Percentiles rank a stretch among this genome's conserved stretches.
phyloP scores from a whole-genome alignment of 2,888 invertebrate species.

The Yponomeuta sedellus region DNA sequence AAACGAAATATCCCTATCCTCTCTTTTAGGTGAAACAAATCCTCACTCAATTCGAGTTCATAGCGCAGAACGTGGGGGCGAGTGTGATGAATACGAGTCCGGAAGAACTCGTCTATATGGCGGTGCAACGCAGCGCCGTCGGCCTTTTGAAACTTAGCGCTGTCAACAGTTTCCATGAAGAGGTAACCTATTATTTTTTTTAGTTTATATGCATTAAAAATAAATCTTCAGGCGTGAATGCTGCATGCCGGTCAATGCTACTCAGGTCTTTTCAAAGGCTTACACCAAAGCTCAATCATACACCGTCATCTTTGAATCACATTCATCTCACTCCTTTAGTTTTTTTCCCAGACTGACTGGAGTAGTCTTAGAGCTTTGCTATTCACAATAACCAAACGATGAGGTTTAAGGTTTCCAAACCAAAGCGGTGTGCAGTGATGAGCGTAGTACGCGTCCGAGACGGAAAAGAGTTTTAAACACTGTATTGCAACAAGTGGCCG shows the following conservation, averaged over 20 bases:
- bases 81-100: slow-evolving; percentile 33
- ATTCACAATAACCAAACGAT: no score
- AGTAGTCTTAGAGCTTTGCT: no score
- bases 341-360: no score
- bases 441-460: no score
- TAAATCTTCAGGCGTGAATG: background rate
- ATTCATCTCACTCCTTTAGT: no score
- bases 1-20: background rate
- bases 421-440: no score
- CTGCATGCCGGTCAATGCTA: background rate
- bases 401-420: no score
- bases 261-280: no score
- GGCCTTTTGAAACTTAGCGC: slow-evolving; percentile 49
- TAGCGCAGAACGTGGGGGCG: slow-evolving; percentile 36
- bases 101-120: slow-evolving; percentile 53
- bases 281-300: no score
- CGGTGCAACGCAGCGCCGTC: slow-evolving; percentile 46
- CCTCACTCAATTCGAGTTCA: slow-evolving; percentile 55
- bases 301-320: no score
- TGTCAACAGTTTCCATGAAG: slow-evolving; percentile 45
- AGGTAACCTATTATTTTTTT: slow-evolving; percentile 32
- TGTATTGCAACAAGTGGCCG: no score
- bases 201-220: background rate
- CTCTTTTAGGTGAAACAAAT: slow-evolving; percentile 55
- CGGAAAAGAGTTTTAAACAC: no score